phyloP scores from a whole-genome alignment of 2,797 vertebrate genomes.

The Sebastiscus tertius region DNA sequence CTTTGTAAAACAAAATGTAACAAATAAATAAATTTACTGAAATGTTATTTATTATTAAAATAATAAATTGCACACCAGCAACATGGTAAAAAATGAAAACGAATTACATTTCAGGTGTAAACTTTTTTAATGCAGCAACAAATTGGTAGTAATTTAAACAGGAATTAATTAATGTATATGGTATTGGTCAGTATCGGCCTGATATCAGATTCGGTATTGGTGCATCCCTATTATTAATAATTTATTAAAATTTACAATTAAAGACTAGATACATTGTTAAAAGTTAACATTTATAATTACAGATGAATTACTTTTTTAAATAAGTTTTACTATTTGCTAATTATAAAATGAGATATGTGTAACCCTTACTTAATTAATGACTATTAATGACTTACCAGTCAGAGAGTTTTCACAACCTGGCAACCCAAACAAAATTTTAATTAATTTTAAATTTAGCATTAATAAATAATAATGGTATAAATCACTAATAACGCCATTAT shows the following conservation, averaged over 20 bases:
- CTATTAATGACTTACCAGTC: neutral
- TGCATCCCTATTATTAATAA: no score
- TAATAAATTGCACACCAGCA: no score
- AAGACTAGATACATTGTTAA: no score
- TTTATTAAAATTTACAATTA: rapidly evolving
- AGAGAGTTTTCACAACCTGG: neutral
- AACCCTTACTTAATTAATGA: neutral
- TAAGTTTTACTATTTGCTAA: no score
- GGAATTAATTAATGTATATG: no score
- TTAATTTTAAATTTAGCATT: neutral
- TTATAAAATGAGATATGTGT: neutral
- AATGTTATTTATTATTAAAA: no score
- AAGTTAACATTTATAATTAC: neutral
- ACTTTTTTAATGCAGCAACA: no score
- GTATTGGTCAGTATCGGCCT: no score
- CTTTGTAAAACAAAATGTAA: no score
- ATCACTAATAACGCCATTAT: neutral
- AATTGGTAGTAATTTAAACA: rapidly evolving
- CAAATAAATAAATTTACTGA: no score
- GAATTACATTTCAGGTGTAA: rapidly evolving
- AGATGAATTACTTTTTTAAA: neutral
- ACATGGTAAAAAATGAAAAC: no score
- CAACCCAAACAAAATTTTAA: neutral
- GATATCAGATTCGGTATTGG: rapidly evolving
- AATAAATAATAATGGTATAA: no score